These are phyloP conservation scores for Porites evermanni DNA, from an alignment of 92 coral and sea anemone species.

Conservation along the genomic window DNA sequence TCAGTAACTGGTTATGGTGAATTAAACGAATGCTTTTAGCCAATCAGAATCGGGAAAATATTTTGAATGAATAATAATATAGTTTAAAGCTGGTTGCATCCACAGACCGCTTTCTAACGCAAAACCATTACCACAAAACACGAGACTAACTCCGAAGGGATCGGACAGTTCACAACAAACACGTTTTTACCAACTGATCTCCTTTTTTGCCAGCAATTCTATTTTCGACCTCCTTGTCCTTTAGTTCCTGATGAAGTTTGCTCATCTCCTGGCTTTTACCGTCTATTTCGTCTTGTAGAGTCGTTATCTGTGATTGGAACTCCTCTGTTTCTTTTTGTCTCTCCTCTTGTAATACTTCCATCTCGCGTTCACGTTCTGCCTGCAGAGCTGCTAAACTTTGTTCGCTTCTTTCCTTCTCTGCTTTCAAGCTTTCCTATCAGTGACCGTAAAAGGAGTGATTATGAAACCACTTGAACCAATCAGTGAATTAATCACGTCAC, in stretches of 20 bases:
- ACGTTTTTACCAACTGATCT: conserved; percentile 83
- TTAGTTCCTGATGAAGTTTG: conserved; percentile 80
- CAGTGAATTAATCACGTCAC: neutral
- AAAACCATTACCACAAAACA: too few relatives aligned
- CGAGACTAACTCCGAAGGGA: too few relatives aligned
- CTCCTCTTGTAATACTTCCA: conserved; percentile 55
- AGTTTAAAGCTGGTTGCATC: too few relatives aligned
- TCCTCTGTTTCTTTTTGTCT: conserved; percentile 48
- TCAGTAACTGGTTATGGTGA: too few relatives aligned
- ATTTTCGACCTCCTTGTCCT: conserved; percentile 95
- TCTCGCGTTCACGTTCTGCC: conserved; percentile 71
- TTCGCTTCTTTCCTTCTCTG: conserved; percentile 78
- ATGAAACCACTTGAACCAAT: too few relatives aligned
- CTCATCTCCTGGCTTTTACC: conserved; percentile 68
- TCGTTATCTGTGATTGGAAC: conserved; percentile 54
- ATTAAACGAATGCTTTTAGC: too few relatives aligned
- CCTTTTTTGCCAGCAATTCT: conserved; percentile 98
- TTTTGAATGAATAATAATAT: too few relatives aligned
- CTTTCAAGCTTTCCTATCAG: conserved; percentile 65
- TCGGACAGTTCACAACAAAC: neutral
- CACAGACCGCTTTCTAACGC: too few relatives aligned
- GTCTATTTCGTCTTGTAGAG: conserved; percentile 56
- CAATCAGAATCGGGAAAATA: too few relatives aligned
- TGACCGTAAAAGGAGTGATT: neutral
- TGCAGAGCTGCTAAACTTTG: conserved; percentile 63